Evolutionary conservation across 2,797 vertebrate species (phyloP).

Genomic region (Falco peregrinus): DNA sequence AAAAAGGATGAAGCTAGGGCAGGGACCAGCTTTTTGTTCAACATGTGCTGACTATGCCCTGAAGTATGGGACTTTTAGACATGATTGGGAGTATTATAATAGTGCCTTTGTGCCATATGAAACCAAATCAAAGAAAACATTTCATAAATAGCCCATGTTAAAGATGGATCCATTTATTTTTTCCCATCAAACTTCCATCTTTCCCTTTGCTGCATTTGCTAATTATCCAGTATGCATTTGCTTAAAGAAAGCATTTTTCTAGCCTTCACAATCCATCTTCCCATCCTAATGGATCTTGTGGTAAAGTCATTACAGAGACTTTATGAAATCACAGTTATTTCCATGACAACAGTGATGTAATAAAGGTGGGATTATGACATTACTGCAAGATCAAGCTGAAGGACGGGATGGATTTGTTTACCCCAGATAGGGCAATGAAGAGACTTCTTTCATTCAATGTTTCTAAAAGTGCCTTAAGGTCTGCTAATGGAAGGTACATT

Average conservation of each 20-base stretch:
- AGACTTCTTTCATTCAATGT: slow-evolving; percentile 24
- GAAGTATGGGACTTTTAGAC: neutral
- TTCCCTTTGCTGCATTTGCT: slow-evolving; percentile 26
- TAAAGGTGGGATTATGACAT: slow-evolving; percentile 72
- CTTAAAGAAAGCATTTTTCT: slow-evolving; percentile 58
- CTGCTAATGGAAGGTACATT: slow-evolving; percentile 42
- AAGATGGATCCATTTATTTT: slow-evolving; percentile 38
- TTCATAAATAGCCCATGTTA: slow-evolving; percentile 30
- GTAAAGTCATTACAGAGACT: slow-evolving; percentile 62
- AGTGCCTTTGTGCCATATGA: slow-evolving; percentile 2
- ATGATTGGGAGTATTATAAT: neutral
- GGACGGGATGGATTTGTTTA: slow-evolving; percentile 69
- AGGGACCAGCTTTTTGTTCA: neutral
- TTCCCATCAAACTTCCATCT: slow-evolving; percentile 39
- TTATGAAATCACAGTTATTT: slow-evolving; percentile 74
- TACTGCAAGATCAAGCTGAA: slow-evolving; percentile 63
- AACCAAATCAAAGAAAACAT: slow-evolving; percentile 30
- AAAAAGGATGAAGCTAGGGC: neutral
- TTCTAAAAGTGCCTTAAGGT: slow-evolving; percentile 36
- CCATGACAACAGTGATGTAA: slow-evolving; percentile 71
- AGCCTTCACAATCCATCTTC: slow-evolving; percentile 63
- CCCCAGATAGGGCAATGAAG: slow-evolving; percentile 34
- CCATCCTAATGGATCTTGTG: slow-evolving; percentile 68
- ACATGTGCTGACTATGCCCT: neutral
- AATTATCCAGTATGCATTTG: slow-evolving; percentile 57